Evolutionary conservation across 2,888 invertebrate genomes (phyloP).

Genomic region (Dusona sp.): DNA sequence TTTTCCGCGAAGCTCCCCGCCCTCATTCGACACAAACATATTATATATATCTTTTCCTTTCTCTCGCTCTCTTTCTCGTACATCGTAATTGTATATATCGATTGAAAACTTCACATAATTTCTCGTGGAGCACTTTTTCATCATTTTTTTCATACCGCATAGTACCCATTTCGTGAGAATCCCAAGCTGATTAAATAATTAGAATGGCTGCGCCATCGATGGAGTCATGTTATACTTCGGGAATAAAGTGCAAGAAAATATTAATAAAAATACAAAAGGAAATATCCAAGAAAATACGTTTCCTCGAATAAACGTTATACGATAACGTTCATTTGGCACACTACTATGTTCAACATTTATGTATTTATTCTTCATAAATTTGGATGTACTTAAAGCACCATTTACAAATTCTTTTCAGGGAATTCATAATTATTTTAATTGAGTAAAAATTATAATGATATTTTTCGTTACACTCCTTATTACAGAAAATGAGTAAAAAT

Average conservation of each 20-base stretch:
- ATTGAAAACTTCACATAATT: constrained; percentile 67
- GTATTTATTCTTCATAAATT: neutral
- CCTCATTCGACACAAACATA: constrained; percentile 51
- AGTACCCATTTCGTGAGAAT: constrained; percentile 33
- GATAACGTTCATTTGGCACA: neutral
- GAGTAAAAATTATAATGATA: neutral
- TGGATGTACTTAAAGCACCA: neutral
- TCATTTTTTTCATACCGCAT: constrained; percentile 7
- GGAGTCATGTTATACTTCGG: constrained; percentile 39
- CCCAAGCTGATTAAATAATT: constrained; percentile 64
- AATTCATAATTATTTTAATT: neutral
- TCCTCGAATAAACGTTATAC: constrained; percentile 49
- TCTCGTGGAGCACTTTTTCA: constrained; percentile 42
- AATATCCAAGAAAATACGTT: constrained; percentile 22
- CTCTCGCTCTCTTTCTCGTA: constrained; percentile 40
- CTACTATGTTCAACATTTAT: neutral
- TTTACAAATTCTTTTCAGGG: neutral
- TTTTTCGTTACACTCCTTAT: neutral
- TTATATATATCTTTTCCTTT: neutral
- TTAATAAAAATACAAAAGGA: constrained; percentile 20
- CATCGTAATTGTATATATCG: constrained; percentile 59
- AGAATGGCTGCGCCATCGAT: constrained; percentile 34
- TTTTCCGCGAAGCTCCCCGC: constrained; percentile 61
- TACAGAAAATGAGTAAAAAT: neutral
- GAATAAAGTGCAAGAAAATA: neutral